phyloP scores from a whole-genome alignment of 2,797 vertebrate genomes.

The Syndactyla subalaris region DNA sequence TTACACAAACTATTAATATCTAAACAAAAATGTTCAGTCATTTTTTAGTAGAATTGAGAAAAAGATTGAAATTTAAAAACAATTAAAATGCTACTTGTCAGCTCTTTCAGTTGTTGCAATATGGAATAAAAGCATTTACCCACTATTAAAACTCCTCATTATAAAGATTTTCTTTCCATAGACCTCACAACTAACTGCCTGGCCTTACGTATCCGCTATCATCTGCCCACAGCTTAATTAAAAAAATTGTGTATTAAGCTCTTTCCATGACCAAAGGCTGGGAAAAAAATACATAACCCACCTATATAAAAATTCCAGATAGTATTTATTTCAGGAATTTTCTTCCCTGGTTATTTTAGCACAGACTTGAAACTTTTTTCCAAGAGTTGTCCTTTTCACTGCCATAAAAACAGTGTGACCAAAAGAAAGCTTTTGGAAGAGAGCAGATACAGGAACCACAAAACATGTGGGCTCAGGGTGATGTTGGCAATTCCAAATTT shows the following conservation, averaged over 20 bases:
- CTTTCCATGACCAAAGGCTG: background rate
- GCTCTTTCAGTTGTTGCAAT: background rate
- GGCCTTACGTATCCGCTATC: background rate
- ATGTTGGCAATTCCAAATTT: background rate
- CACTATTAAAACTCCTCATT: background rate
- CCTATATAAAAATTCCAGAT: background rate
- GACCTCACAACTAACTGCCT: background rate
- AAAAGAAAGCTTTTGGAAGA: background rate
- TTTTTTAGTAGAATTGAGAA: background rate
- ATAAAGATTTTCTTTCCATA: background rate
- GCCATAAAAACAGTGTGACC: background rate
- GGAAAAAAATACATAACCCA: background rate
- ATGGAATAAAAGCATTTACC: background rate
- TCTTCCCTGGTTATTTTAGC: constrained; percentile 4
- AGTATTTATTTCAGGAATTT: constrained; percentile 3
- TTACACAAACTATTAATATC: background rate
- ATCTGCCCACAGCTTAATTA: background rate
- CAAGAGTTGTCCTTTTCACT: background rate
- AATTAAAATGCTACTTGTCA: background rate
- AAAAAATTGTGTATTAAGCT: background rate
- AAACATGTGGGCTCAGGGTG: rapidly evolving
- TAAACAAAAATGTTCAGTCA: background rate
- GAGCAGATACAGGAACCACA: rapidly evolving
- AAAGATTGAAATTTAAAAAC: background rate
- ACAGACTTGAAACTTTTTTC: background rate